phyloP scores from a whole-genome alignment of 2,888 invertebrate genomes.

The Dryobota labecula region DNA sequence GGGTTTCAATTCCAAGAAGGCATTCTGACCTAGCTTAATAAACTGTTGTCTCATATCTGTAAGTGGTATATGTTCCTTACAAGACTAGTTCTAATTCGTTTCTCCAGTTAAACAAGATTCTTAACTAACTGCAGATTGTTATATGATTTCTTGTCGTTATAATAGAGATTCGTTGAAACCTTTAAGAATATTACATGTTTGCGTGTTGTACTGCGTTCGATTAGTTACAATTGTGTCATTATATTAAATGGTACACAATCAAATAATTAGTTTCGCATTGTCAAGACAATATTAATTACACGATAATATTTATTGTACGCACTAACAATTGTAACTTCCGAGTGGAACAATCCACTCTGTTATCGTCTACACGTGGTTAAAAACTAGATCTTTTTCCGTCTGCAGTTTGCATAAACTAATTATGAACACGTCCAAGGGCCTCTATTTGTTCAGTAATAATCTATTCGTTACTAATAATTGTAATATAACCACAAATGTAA shows the following conservation, averaged over 20 bases:
- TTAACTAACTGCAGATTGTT: conserved; percentile 15
- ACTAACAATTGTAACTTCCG: conserved; percentile 67
- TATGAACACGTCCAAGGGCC: conserved; percentile 68
- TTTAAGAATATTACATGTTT: conserved; percentile 14
- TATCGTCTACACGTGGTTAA: conserved; percentile 78
- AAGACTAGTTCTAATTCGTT: conserved; percentile 41
- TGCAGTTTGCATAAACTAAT: conserved; percentile 75
- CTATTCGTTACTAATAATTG: conserved; percentile 69
- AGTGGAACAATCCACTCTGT: conserved; percentile 69
- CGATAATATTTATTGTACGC: conserved; percentile 68
- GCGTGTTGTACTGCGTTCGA: conserved; percentile 2
- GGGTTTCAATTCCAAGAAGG: conserved; percentile 39
- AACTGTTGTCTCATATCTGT: conserved; percentile 18
- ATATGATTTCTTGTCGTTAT: conserved; percentile 11
- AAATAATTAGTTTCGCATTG: conserved; percentile 73
- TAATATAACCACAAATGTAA: conserved; percentile 69
- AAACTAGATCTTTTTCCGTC: conserved; percentile 77
- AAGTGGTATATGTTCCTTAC: conserved; percentile 10
- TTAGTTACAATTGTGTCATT: conserved; percentile 39
- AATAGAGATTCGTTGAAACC: conserved; percentile 17
- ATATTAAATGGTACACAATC: conserved; percentile 51
- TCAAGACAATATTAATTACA: conserved; percentile 67
- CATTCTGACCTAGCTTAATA: conserved; percentile 36
- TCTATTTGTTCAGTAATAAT: conserved; percentile 71
- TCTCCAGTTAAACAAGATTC: conserved; percentile 20